A percentile compares a stretch with the other conserved stretches of the same genome.
These are phyloP conservation scores for Parotocinclus haroldoi DNA, from an alignment of 2,797 vertebrate genomes.

Conservation along the genomic window DNA sequence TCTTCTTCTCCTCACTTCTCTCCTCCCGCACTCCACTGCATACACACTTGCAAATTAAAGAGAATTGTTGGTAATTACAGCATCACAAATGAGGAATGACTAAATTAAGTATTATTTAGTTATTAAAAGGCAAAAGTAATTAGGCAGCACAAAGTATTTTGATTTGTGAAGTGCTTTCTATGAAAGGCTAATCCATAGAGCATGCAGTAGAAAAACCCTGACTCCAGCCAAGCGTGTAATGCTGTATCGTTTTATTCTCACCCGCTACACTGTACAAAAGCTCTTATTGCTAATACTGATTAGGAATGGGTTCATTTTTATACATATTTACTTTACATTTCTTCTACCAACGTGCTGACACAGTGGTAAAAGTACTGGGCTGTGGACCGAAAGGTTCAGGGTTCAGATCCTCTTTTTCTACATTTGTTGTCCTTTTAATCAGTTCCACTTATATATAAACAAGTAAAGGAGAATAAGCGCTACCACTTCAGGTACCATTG, in stretches of 20 bases:
- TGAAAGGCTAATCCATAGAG: slow-evolving; percentile 58
- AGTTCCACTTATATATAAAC: too few species aligned
- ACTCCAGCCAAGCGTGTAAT: slow-evolving; percentile 67
- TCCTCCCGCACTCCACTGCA: slow-evolving; percentile 52
- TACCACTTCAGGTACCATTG: too few species aligned
- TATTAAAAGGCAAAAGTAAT: slow-evolving; percentile 73
- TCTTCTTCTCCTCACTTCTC: slow-evolving; percentile 37
- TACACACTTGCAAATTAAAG: slow-evolving; percentile 67
- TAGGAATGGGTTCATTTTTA: too few species aligned
- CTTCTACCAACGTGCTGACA: too few species aligned
- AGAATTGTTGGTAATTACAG: slow-evolving; percentile 73
- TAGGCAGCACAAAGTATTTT: slow-evolving; percentile 68
- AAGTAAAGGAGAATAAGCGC: too few species aligned
- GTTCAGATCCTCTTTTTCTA: too few species aligned
- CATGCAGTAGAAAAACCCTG: too few species aligned
- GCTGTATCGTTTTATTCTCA: slow-evolving; percentile 68
- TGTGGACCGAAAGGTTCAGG: too few species aligned
- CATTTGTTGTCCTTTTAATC: too few species aligned
- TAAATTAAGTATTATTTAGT: slow-evolving; percentile 77
- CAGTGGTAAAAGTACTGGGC: too few species aligned
- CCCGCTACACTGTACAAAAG: slow-evolving; percentile 56
- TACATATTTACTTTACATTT: too few species aligned
- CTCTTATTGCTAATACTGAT: too few species aligned
- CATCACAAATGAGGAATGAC: slow-evolving; percentile 67
- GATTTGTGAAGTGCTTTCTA: slow-evolving; percentile 71